Base-by-base conservation (phyloP, 2,888 invertebrate genomes). In the Andrena marginata region DNA sequence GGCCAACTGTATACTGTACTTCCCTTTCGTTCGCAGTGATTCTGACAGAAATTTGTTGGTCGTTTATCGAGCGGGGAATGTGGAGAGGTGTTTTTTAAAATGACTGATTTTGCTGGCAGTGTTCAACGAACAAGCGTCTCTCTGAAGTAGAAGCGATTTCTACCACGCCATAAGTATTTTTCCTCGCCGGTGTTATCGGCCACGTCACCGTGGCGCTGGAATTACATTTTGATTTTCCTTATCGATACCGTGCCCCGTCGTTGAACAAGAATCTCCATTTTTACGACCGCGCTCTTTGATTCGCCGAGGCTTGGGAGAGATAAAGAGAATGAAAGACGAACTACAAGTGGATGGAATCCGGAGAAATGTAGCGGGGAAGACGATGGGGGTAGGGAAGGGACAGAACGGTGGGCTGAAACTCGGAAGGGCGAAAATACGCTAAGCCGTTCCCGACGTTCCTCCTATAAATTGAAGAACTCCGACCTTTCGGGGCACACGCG, bases 401-500 rank as follows among this genome's bases (percentile, higher is more conserved):
- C 31, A 59, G 31, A 62, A 71, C 49, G 20, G 8, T 64, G 63
- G 77, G 51, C 59, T 64, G 51, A 75, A 82, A 68, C 59, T 70
- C 31, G 74, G 51, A 79, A 42, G 76, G 65, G 78, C n/a, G 23
- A 49, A 49, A 77, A 67, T 71, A 71, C 60, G 60, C 54, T 33
- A 56, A 77, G 72, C 86, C 85, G 88, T 89, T 85, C 82, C 80
- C 87, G 87, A 89, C 89, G 88, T 91, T 90, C 65, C 89, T 83
- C 87, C 89, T 91, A 92, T 92, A 92, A 93, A 93, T 91, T 91
- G 90, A 87, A 88, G 77, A 89, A 88, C 88, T 87, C 62, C 83
- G 85, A 90, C 86, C 88, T 91, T 89, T 88, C 86, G 77, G 81
- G 6, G 26, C 49, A 85, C 85, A 85, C 79, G 85, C 84, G 81